These are phyloP conservation scores for Apteryx mantelli DNA, from an alignment of 2,113 vertebrate species.

Conservation along the genomic window DNA sequence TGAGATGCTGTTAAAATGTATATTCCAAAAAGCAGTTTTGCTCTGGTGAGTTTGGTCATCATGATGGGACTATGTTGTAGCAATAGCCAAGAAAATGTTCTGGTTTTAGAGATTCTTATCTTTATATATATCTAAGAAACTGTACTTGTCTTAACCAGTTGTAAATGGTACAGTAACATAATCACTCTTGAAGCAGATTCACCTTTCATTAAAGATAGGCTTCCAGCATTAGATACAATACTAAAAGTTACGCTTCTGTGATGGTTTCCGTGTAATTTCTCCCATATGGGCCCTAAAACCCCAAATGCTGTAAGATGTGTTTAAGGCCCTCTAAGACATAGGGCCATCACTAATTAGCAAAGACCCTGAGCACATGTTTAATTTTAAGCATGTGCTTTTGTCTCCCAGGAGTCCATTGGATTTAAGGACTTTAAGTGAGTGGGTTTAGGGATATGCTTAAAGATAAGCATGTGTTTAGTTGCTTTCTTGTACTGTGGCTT, in stretches of 20 bases:
- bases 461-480: constrained; percentile 55
- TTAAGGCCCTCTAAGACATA: constrained; percentile 36
- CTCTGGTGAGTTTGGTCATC: background rate
- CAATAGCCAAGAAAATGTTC: background rate
- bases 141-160: background rate
- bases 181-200: background rate
- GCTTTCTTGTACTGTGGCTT: constrained; percentile 36
- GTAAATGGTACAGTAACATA: background rate
- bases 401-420: background rate
- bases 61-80: background rate
- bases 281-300: constrained; percentile 37
- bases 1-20: background rate
- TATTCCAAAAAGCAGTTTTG: background rate
- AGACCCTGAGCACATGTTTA: constrained; percentile 58
- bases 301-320: constrained; percentile 22
- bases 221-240: background rate
- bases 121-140: background rate
- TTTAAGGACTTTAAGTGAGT: constrained; percentile 4
- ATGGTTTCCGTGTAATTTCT: constrained; percentile 12
- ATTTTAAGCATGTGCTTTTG: constrained; percentile 32
- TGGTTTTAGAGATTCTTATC: background rate
- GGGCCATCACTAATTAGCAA: constrained; percentile 57
- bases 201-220: background rate
- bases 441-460: constrained; percentile 35
- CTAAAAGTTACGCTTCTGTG: constrained; percentile 8